Conservation (phyloP, 2,888 invertebrate species). For the Euplagia quadripunctaria region DNA sequence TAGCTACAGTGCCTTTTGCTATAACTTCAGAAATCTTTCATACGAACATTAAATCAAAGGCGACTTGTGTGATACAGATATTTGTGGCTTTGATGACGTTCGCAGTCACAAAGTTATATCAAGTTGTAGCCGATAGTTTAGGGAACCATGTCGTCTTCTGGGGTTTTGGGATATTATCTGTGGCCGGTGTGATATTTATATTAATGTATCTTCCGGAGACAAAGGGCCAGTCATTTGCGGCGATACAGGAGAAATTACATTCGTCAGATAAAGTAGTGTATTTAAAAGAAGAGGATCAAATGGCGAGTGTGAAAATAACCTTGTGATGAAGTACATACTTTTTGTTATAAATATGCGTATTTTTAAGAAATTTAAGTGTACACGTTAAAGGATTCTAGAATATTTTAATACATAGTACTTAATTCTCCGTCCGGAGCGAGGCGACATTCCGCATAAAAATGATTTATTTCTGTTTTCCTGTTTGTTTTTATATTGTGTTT, state of each 20-base stretch:
- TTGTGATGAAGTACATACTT: conserved; percentile 54
- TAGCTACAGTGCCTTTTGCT: conserved; percentile 89
- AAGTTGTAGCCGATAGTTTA: conserved; percentile 83
- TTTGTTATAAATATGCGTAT: conserved; percentile 14
- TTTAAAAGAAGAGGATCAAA: conserved; percentile 71
- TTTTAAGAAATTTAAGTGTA: conserved; percentile 38
- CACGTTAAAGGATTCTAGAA: conserved; percentile 31
- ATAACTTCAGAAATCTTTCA: conserved; percentile 90
- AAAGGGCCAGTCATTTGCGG: conserved; percentile 88
- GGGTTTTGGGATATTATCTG: conserved; percentile 83
- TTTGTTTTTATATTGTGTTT: conserved; percentile 30
- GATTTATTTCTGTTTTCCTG: conserved; percentile 39
- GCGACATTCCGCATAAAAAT: conserved; percentile 48
- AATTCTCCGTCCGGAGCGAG: conserved; percentile 51
- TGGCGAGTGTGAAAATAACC: conserved; percentile 73
- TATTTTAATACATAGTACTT: conserved; percentile 45
- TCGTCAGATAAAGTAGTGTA: conserved; percentile 73
- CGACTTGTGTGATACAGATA: conserved; percentile 89
- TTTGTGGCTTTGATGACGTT: conserved; percentile 88
- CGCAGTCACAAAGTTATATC: conserved; percentile 87
- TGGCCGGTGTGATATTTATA: conserved; percentile 85
- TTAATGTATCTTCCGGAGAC: conserved; percentile 87
- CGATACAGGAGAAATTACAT: conserved; percentile 85
- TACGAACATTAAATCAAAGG: conserved; percentile 88
- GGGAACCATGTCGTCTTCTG: conserved; percentile 86